Base-by-base conservation (phyloP, 1,140 invertebrate genomes). In the Condylostylus longicornis region DNA sequence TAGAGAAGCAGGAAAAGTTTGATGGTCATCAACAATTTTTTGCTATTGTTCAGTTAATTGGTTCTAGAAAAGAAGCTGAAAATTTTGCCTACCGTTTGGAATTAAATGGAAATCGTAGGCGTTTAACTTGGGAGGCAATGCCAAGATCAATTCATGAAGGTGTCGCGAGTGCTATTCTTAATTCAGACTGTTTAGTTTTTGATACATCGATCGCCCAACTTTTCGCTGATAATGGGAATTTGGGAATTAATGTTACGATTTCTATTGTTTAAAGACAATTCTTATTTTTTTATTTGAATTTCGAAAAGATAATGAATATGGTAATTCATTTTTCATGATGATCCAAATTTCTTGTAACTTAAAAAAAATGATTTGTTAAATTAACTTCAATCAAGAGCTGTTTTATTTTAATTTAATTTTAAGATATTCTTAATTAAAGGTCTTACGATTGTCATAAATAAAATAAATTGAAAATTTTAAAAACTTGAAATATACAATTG, bases 241-340 rank as follows among this genome's bases (percentile, higher is more conserved):
- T 99, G 38, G 95, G 93, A 45, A 99, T 99, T 47, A 99, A 98
- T 69, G 96, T 99, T 42, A 98, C 95, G 52, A 98, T 99, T 62
- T 90, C 85, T 41, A 79, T 85, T 72, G 79, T 81, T 63, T 82
- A 60, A 63, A 23, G 14, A 27, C 25, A 27, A n/a, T n/a, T n/a
- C n/a, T n/a, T n/a, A n/a, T n/a, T n/a, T n/a, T n/a, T n/a, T n/a
- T n/a, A n/a, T n/a, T n/a, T n/a, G n/a, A n/a, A n/a, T n/a, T n/a
- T n/a, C n/a, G n/a, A n/a, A n/a, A n/a, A n/a, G n/a, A n/a, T n/a
- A n/a, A n/a, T n/a, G n/a, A n/a, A n/a, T n/a, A n/a, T n/a, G n/a
- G n/a, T n/a, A n/a, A n/a, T n/a, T n/a, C n/a, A n/a, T n/a, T n/a
- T n/a, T n/a, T n/a, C n/a, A n/a, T n/a, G n/a, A n/a, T n/a, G n/a